These are phyloP conservation scores for Parnassius orleans DNA, from an alignment of 2,888 invertebrate genomes.

Conservation along the genomic window DNA sequence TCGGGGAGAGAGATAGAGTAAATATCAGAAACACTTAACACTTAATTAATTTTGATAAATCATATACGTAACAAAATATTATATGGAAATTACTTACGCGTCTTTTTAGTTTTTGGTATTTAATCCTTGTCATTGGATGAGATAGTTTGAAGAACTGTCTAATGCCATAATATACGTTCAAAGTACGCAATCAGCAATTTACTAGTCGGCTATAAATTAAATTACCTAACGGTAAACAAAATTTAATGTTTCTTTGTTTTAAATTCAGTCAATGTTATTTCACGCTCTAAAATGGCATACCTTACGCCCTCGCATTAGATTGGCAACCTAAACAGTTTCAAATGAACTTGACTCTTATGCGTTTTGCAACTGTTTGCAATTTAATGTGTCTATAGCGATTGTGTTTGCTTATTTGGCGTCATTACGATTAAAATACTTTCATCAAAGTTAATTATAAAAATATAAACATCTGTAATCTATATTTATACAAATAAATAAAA, in stretches of 20 bases:
- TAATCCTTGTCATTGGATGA: neutral
- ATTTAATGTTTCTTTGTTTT: slow-evolving; percentile 3
- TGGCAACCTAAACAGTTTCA: slow-evolving; percentile 18
- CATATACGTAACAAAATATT: too few species aligned
- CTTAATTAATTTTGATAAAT: too few species aligned
- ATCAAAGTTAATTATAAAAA: neutral
- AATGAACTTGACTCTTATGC: slow-evolving; percentile 21
- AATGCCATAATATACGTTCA: slow-evolving; percentile 1
- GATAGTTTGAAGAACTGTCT: slow-evolving; percentile 4
- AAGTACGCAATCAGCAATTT: too few species aligned
- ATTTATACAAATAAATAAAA: too few species aligned
- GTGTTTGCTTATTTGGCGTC: neutral
- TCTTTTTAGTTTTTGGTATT: neutral
- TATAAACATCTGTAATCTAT: too few species aligned
- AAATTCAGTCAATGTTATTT: slow-evolving; percentile 10
- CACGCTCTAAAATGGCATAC: slow-evolving; percentile 10
- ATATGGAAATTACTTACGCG: too few species aligned
- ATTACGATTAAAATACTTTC: neutral
- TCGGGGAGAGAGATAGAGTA: too few species aligned
- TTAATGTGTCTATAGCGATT: neutral
- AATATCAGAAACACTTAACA: too few species aligned
- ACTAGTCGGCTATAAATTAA: too few species aligned
- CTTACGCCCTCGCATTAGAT: slow-evolving; percentile 23
- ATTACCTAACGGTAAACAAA: neutral
- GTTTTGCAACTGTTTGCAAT: slow-evolving; percentile 20